Base-by-base conservation (phyloP, 2,888 invertebrate species). In the Galeopsomyia nigrocyanea region DNA sequence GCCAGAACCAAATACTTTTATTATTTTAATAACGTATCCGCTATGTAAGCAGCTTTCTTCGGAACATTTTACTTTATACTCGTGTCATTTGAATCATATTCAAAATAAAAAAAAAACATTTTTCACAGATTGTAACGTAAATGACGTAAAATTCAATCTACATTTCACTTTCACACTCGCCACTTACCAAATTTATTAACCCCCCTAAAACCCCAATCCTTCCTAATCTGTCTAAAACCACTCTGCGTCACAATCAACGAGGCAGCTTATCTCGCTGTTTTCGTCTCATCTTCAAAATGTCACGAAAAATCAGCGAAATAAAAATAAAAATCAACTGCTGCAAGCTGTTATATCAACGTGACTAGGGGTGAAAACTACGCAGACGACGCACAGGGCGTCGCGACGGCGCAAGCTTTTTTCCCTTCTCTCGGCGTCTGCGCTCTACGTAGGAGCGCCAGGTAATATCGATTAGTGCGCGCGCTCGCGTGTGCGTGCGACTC, bases 381-480 rank as follows among this genome's bases (percentile, higher is more conserved):
- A 58, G 51, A 31, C 64, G 60, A 22, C 50, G 17, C 53, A 19
- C 39, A 26, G 60, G 47, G 68, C 60, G 56, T 65, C 73, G 66
- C 47, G 62, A 68, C 68, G 73, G 22, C 64, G 70, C 57, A 50
- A 13, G 10, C 21, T 19, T 39, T 13, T 17, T 39, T 51, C 39
- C 56, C 19, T 39, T 39, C 7, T 10, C 13, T 19, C 51, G 50
- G 47, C 64, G 68, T 14, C 64, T 68, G 73, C 73, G 73, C 58
- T 58, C 50, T 58, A 39, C 39, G 10, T n/a, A 39, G 10, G 1
- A 10, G 31, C 9, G 9, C 5, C 5, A 6, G 9, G 16, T 68
- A 39, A 39, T 73, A 69, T 68, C 64, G 68, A 73, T 72, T 55
- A 49, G 13, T 49, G 26, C 55, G 39, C 14, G 7, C n/a, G 5